Percentiles rank a stretch among this genome's conserved stretches.
Conservation (phyloP, 2,888 invertebrate species). For the Conistra vaccinii region DNA sequence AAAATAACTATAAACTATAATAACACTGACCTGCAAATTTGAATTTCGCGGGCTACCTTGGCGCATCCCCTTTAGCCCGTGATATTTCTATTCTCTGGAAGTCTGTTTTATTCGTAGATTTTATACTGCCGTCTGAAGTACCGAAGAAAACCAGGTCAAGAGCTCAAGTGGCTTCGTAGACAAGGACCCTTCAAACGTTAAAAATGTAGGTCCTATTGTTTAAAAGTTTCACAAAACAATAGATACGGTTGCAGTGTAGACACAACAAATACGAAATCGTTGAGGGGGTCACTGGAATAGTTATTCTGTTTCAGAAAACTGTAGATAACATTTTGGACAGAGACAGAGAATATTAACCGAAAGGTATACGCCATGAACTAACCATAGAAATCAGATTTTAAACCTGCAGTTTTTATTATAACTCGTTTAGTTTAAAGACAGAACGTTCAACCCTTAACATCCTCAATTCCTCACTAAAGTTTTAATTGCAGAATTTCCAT, state of each 20-base stretch:
- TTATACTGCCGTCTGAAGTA: conserved; percentile 23
- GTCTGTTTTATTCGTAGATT: conserved; percentile 19
- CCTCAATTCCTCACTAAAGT: background rate
- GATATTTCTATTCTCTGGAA: conserved; percentile 15
- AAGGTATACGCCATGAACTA: background rate
- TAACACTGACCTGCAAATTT: too few species aligned
- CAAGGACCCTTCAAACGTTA: conserved; percentile 34
- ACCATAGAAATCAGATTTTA: background rate
- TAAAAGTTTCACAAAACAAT: conserved; percentile 27
- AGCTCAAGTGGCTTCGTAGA: conserved; percentile 47
- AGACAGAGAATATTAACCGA: background rate
- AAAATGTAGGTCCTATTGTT: conserved; percentile 48
- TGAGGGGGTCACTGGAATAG: background rate
- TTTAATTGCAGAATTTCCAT: background rate
- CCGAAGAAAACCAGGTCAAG: conserved; percentile 50
- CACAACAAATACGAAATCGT: conserved; percentile 18
- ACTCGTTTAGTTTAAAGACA: background rate
- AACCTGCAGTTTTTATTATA: background rate
- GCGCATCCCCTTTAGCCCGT: too few species aligned
- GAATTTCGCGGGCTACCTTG: too few species aligned
- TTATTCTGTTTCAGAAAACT: background rate
- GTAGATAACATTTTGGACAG: background rate
- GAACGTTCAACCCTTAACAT: background rate
- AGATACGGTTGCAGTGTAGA: conserved; percentile 24
- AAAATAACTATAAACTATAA: too few species aligned